Evolutionary conservation across 1,140 invertebrate genomes (phyloP).

Genomic region (Anastatus disparis): DNA sequence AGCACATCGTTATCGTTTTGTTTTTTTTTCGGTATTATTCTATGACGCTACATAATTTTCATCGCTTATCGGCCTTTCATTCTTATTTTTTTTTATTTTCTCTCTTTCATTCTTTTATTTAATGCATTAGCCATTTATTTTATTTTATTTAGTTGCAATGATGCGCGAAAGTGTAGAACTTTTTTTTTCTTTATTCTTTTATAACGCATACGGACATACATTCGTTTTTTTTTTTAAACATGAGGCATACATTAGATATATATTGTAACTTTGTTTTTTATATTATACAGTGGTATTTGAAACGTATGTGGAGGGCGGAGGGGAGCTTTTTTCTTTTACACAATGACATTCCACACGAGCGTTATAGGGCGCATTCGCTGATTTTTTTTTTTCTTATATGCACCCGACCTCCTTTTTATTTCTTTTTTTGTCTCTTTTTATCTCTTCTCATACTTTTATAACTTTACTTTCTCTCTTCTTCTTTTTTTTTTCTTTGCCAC

Average conservation of each 20-base stretch:
- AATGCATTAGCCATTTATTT: not conserved
- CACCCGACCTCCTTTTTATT: slow-evolving; percentile 1
- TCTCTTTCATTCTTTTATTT: not conserved
- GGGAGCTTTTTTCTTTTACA: too few species aligned
- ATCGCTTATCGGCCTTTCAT: slow-evolving; percentile 6
- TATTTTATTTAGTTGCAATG: not conserved
- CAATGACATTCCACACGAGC: slow-evolving; percentile 23
- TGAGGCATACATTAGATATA: too few species aligned
- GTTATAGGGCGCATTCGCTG: not conserved
- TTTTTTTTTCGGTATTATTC: slow-evolving; percentile 22
- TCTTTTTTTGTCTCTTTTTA: not conserved
- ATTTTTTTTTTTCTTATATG: slow-evolving; percentile 30
- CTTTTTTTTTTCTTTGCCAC: not conserved
- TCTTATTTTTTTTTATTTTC: not conserved
- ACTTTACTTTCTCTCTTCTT: not conserved
- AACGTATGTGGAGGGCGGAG: too few species aligned
- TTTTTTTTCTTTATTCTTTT: too few species aligned
- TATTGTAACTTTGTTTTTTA: too few species aligned
- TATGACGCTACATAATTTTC: slow-evolving; percentile 32
- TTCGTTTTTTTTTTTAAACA: not conserved
- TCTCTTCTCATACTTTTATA: slow-evolving; percentile 8
- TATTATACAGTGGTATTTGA: slow-evolving; percentile 22
- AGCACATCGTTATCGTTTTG: slow-evolving; percentile 11
- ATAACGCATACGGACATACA: not conserved
- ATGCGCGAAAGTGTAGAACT: not conserved